Percentiles rank a stretch among this genome's conserved stretches.
Conservation (phyloP, 2,888 invertebrate genomes). For the Yponomeuta cagnagella region DNA sequence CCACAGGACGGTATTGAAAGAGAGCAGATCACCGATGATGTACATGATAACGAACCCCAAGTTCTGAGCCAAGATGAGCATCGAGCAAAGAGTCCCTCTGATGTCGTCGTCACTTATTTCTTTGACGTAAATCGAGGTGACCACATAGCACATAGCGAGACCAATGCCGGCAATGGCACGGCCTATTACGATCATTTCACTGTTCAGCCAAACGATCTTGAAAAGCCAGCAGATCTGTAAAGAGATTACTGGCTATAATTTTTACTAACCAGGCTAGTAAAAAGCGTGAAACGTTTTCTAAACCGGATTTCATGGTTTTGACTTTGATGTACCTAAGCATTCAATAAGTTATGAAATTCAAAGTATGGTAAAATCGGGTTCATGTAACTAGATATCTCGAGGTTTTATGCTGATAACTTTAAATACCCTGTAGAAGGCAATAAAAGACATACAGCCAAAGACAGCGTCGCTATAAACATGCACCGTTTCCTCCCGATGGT, state of each 20-base stretch:
- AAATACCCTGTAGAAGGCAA: too few relatives aligned
- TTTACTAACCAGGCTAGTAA: background rate
- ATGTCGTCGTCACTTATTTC: conserved; percentile 35
- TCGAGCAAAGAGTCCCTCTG: conserved; percentile 29
- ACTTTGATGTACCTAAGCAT: background rate
- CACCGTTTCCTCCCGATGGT: conserved; percentile 42
- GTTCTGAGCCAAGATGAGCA: conserved; percentile 25
- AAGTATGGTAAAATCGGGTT: too few relatives aligned
- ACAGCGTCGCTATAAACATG: conserved; percentile 33
- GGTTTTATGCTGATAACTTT: too few relatives aligned
- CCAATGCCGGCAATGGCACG: conserved; percentile 18
- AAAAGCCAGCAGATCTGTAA: conserved; percentile 20
- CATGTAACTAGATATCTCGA: too few relatives aligned
- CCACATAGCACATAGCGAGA: conserved; percentile 17
- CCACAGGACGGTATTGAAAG: conserved; percentile 15
- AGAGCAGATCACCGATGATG: conserved; percentile 16
- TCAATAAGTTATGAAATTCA: too few relatives aligned
- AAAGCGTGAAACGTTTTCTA: background rate
- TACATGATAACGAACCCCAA: conserved; percentile 18
- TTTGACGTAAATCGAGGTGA: conserved; percentile 29
- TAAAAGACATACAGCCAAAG: too few relatives aligned
- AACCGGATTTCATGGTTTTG: background rate
- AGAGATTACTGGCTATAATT: background rate
- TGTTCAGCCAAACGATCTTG: conserved; percentile 13
- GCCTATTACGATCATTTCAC: conserved; percentile 15